Conservation (phyloP, 2,888 invertebrate genomes). For the Oegoconia quadripuncta region DNA sequence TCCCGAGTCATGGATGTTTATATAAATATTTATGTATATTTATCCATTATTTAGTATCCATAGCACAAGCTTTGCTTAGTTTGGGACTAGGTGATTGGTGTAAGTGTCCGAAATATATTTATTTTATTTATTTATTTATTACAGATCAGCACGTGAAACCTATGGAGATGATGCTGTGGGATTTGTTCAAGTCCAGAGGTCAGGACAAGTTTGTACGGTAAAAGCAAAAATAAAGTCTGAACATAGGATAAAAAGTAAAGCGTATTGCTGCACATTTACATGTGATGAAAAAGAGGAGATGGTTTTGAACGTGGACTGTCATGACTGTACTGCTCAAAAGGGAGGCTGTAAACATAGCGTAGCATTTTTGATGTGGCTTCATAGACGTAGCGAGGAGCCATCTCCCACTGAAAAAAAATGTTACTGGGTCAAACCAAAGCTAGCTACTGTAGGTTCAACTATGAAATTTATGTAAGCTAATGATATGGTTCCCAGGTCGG, state of each 20-base stretch:
- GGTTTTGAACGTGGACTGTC: conserved; percentile 14
- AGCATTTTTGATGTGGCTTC: conserved; percentile 22
- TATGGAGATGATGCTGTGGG: no score
- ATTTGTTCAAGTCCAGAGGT: no score
- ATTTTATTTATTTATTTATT: no score
- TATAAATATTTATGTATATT: no score
- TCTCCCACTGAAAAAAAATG: conserved; percentile 15
- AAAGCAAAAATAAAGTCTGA: conserved; percentile 12
- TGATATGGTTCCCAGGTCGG: conserved; percentile 1
- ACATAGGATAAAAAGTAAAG: conserved; percentile 5
- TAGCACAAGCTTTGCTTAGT: no score
- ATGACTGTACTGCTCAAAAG: conserved; percentile 21
- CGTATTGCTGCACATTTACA: conserved; percentile 6
- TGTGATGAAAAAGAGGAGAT: conserved; percentile 15
- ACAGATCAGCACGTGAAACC: no score
- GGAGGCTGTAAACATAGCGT: conserved; percentile 19
- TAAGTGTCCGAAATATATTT: no score
- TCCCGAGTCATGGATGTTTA: no score
- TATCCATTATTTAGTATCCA: no score
- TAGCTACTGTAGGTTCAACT: conserved; percentile 15
- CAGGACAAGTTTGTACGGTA: no score
- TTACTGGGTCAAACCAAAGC: conserved; percentile 21
- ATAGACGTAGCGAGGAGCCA: conserved; percentile 21
- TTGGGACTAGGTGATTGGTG: no score
- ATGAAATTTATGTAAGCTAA: conserved; percentile 17